These are phyloP conservation scores for Sarcophaga carnaria DNA, from an alignment of 2,888 invertebrate species.

Conservation along the genomic window DNA sequence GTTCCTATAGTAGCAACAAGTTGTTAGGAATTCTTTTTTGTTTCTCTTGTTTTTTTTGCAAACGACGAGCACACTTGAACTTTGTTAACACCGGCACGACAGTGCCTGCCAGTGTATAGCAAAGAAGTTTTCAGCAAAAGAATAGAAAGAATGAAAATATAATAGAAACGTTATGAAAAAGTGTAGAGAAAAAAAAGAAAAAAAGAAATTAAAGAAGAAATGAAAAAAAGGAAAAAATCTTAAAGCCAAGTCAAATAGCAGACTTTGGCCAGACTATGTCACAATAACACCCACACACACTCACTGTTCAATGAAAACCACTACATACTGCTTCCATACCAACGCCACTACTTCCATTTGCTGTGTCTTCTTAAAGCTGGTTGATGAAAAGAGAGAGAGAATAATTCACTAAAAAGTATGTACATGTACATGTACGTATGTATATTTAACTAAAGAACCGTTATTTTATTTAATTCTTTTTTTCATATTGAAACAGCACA, in stretches of 20 bases:
- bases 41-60: slow-evolving; percentile 64
- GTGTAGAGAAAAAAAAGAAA: slow-evolving; percentile 22
- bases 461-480: no score
- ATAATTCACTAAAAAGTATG: slow-evolving; percentile 24
- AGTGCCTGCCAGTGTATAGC: slow-evolving; percentile 35
- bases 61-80: slow-evolving; percentile 70
- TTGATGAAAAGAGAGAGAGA: not conserved
- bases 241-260: slow-evolving; percentile 57
- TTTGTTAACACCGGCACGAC: slow-evolving; percentile 68
- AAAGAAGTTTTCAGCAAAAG: not conserved
- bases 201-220: slow-evolving; percentile 45
- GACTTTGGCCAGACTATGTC: slow-evolving; percentile 64
- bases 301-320: slow-evolving; percentile 17
- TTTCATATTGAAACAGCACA: no score
- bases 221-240: slow-evolving; percentile 45
- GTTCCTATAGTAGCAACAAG: slow-evolving; percentile 74
- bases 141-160: not conserved
- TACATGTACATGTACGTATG: slow-evolving; percentile 12
- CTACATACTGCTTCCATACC: slow-evolving; percentile 15
- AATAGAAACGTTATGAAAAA: no score
- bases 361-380: no score
- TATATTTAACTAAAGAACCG: slow-evolving; percentile 28
- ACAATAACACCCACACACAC: slow-evolving; percentile 58
- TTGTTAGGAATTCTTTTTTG: slow-evolving; percentile 72
- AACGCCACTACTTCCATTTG: not conserved